A percentile compares a stretch with the other conserved stretches of the same genome.
Conservation (phyloP, 2,797 vertebrate genomes). For the Squalus acanthias region DNA sequence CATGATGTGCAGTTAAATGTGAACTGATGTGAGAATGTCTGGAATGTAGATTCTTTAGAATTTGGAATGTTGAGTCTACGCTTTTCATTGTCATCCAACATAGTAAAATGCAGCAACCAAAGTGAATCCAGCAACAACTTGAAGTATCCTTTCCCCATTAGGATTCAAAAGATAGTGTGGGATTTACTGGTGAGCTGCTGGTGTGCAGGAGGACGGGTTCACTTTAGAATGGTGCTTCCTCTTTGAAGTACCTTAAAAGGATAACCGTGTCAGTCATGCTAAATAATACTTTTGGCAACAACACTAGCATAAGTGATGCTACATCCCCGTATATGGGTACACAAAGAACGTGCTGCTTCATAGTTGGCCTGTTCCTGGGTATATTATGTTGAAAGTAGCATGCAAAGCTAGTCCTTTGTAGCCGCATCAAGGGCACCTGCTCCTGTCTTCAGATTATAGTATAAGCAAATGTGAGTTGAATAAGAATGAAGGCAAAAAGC, state of each 20-base stretch:
- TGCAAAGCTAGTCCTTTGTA: conserved; percentile 2
- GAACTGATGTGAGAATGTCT: conserved; percentile 25
- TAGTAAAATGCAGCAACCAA: background rate
- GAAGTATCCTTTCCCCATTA: background rate
- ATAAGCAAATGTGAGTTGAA: background rate
- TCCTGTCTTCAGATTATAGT: background rate
- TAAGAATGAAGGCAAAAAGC: background rate
- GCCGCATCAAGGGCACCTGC: conserved; percentile 19
- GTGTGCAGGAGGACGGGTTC: background rate
- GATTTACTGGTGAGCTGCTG: background rate
- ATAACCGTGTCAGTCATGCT: background rate
- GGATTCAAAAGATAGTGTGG: background rate
- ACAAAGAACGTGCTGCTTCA: conserved; percentile 2
- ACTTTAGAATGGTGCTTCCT: background rate
- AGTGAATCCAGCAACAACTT: background rate
- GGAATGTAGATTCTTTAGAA: background rate
- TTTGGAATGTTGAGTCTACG: background rate
- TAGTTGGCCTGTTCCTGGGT: background rate
- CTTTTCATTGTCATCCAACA: background rate
- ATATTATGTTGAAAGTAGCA: conserved; percentile 1
- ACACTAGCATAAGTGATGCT: background rate
- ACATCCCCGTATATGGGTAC: background rate
- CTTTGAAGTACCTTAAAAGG: conserved; percentile 33
- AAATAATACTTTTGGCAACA: conserved; percentile 23
- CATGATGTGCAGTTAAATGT: background rate